Conservation (phyloP, 2,888 invertebrate species). For the Athalia circularis region DNA sequence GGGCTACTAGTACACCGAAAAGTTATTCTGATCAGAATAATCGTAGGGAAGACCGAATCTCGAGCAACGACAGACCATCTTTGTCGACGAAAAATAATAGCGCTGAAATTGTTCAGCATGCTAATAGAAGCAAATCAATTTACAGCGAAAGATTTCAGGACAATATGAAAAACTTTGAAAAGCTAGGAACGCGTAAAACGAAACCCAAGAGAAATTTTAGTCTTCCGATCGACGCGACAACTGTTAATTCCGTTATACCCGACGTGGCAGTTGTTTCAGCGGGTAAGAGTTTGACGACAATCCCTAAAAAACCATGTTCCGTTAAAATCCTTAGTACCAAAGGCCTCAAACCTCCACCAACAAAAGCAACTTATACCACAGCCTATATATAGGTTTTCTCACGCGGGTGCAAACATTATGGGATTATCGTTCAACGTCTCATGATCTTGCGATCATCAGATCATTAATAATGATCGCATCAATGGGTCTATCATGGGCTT, state of each 20-base stretch:
- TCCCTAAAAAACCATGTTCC: slow-evolving; percentile 66
- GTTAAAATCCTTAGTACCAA: slow-evolving; percentile 68
- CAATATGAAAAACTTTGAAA: slow-evolving; percentile 32
- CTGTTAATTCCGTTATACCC: slow-evolving; percentile 59
- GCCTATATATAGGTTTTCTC: slow-evolving; percentile 67
- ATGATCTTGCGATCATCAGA: background rate
- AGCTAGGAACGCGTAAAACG: background rate
- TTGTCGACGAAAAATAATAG: background rate
- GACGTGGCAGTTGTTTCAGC: slow-evolving; percentile 63
- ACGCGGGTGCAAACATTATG: slow-evolving; percentile 35
- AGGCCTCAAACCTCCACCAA: slow-evolving; percentile 67
- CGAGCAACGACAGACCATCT: background rate
- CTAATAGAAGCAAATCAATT: background rate
- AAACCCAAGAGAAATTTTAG: slow-evolving; percentile 12
- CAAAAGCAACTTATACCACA: slow-evolving; percentile 71
- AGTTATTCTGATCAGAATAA: slow-evolving; percentile 26
- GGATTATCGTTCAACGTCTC: slow-evolving; percentile 34
- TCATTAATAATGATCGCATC: slow-evolving; percentile 4
- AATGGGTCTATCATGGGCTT: slow-evolving; percentile 62
- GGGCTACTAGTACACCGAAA: slow-evolving; percentile 41
- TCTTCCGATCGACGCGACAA: no score
- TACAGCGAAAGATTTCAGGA: slow-evolving; percentile 18
- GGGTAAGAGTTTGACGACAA: slow-evolving; percentile 56
- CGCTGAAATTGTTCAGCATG: background rate
- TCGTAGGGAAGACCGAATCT: background rate